Conservation (phyloP, 2,113 vertebrate genomes). For the Trichomycterus rosablanca region DNA sequence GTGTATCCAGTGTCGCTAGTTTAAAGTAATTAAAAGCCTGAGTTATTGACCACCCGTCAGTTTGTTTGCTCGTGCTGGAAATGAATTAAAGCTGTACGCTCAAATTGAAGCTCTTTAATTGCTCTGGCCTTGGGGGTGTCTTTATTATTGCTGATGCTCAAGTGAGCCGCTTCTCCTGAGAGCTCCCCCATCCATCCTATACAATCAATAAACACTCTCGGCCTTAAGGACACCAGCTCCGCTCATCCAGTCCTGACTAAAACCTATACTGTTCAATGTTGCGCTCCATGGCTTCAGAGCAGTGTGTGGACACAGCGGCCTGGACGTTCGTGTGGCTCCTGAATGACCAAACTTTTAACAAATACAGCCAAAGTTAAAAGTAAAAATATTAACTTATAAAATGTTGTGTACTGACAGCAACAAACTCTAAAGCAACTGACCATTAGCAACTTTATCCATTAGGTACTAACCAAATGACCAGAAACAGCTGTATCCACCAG, state of each 20-base stretch:
- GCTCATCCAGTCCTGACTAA: conserved; percentile 19
- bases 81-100: conserved; percentile 45
- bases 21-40: conserved; percentile 38
- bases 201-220: conserved; percentile 35
- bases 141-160: conserved; percentile 39
- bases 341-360: no score
- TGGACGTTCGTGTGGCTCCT: no score
- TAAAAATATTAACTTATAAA: no score
- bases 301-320: no score
- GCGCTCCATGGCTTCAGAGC: no score
- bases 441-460: no score
- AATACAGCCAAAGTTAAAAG: no score
- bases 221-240: not conserved
- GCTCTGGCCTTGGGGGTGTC: conserved; percentile 34
- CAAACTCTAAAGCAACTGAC: no score
- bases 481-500: no score
- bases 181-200: conserved; percentile 28
- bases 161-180: conserved; percentile 21
- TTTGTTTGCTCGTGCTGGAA: conserved; percentile 39
- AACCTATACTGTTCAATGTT: not conserved
- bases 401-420: no score
- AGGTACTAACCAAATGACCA: no score
- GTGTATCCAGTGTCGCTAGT: not conserved
- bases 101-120: conserved; percentile 46
- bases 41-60: conserved; percentile 9